These are phyloP conservation scores for Centropus bengalensis DNA, from an alignment of 2,113 vertebrate genomes.

Conservation along the genomic window DNA sequence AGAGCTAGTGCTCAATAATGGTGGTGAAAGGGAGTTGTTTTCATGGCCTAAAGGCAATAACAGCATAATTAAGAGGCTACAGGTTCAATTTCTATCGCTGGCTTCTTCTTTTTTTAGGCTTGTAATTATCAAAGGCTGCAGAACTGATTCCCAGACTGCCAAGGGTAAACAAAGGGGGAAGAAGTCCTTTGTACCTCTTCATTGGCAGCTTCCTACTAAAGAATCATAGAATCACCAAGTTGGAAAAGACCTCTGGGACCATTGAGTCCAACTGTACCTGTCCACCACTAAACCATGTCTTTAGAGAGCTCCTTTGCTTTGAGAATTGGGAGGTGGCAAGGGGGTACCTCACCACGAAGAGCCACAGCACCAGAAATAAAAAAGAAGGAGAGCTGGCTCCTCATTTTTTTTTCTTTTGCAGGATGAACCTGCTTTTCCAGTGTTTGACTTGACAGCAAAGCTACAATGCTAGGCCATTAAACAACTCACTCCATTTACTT, in stretches of 20 bases:
- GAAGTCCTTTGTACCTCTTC: not conserved
- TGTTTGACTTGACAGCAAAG: constrained; percentile 55
- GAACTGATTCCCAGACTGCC: not conserved
- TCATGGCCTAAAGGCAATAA: not conserved
- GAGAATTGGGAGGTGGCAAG: rapidly evolving
- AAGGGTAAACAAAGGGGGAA: not conserved
- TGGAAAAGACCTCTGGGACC: no score
- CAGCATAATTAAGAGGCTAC: not conserved
- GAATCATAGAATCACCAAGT: no score
- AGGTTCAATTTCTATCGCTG: not conserved
- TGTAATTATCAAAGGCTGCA: not conserved
- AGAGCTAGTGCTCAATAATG: not conserved
- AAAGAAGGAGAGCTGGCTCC: not conserved
- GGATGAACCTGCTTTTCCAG: constrained; percentile 49
- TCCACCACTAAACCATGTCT: no score
- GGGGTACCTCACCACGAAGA: not conserved
- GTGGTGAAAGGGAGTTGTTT: not conserved
- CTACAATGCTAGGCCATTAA: constrained; percentile 59
- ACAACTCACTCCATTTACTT: constrained; percentile 71
- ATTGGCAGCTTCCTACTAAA: not conserved
- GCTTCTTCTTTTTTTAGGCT: not conserved
- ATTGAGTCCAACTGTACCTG: no score
- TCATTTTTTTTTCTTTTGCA: not conserved
- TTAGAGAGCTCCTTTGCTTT: not conserved
- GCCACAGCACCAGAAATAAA: not conserved